These are phyloP conservation scores for Polyodon spathula DNA, from an alignment of 2,113 vertebrate species.

Conservation along the genomic window DNA sequence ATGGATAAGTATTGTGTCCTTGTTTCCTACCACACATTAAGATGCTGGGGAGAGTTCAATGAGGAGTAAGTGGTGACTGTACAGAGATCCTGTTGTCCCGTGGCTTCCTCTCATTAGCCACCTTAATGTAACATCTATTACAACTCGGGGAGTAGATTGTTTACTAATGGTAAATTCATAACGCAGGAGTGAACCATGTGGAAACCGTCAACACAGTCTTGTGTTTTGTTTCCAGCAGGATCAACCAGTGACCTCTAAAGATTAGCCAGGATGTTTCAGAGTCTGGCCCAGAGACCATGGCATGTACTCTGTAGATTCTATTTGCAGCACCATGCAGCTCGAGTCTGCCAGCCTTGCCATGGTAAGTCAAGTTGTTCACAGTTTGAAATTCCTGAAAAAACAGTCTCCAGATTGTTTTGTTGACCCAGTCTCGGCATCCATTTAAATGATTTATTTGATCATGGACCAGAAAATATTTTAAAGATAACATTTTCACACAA, in stretches of 20 bases:
- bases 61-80: no score
- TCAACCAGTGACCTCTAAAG: constrained; percentile 26
- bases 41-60: no score
- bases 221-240: constrained; percentile 19
- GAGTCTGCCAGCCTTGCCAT: constrained; percentile 31
- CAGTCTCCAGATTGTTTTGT: neutral
- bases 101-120: no score
- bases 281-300: constrained; percentile 58
- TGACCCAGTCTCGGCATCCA: neutral
- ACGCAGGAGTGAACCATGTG: no score
- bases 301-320: constrained; percentile 53
- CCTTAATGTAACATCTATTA: no score
- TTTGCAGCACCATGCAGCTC: constrained; percentile 38
- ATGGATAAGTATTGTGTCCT: no score
- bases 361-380: constrained; percentile 34
- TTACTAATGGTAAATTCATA: constrained; percentile 19
- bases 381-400: no score
- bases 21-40: no score
- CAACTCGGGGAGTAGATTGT: constrained; percentile 9
- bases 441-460: neutral
- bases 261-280: constrained; percentile 53
- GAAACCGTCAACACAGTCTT: neutral
- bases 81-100: no score
- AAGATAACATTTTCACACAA: neutral
- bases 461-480: neutral